Evolutionary conservation across 1,140 invertebrate genomes (phyloP).

Genomic region (Oryzaephilus surinamensis): DNA sequence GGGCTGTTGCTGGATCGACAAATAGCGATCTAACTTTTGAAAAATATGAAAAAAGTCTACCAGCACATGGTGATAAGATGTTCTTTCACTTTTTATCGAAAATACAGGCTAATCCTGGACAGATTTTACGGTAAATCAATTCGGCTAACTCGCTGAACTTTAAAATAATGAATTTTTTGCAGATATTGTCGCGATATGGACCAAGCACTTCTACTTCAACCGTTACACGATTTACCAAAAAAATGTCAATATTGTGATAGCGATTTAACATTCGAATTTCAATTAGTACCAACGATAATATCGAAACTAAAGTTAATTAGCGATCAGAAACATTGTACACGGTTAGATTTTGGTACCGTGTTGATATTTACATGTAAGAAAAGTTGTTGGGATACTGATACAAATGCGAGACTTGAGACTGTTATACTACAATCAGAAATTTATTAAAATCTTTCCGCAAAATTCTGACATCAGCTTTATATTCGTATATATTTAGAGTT

Average conservation of each 20-base stretch:
- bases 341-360: slow-evolving; percentile 72
- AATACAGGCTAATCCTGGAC: slow-evolving; percentile 65
- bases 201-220: slow-evolving; percentile 52
- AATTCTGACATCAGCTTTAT: no score
- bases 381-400: slow-evolving; percentile 68
- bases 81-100: slow-evolving; percentile 68
- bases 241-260: slow-evolving; percentile 61
- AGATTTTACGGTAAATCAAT: slow-evolving; percentile 72
- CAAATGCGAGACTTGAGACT: slow-evolving; percentile 56
- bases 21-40: slow-evolving; percentile 36
- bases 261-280: slow-evolving; percentile 65
- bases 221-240: slow-evolving; percentile 42
- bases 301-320: slow-evolving; percentile 49
- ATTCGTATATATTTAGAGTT: no score
- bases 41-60: slow-evolving; percentile 65
- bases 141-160: slow-evolving; percentile 11
- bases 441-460: slow-evolving; percentile 19
- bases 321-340: slow-evolving; percentile 33
- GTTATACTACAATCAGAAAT: slow-evolving; percentile 66
- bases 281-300: slow-evolving; percentile 68
- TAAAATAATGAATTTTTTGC: slow-evolving; percentile 4
- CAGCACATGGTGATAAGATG: slow-evolving; percentile 68
- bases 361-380: slow-evolving; percentile 68
- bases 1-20: slow-evolving; percentile 20
- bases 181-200: slow-evolving; percentile 48